Conservation (phyloP, 1,140 invertebrate genomes). For the Lordiphosa stackelbergi region DNA sequence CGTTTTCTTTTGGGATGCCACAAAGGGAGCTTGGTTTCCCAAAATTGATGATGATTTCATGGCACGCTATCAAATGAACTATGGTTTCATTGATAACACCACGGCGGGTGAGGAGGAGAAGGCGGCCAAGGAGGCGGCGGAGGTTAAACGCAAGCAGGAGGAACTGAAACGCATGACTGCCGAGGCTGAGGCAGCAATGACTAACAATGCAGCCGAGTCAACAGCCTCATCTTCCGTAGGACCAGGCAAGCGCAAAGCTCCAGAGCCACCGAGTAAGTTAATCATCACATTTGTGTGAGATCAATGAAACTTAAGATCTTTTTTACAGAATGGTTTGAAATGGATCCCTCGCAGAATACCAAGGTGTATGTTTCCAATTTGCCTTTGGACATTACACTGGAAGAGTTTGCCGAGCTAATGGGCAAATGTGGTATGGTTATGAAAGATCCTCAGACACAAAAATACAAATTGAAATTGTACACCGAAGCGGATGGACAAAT, state of each 20-base stretch:
- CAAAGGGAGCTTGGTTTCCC: conserved; percentile 96
- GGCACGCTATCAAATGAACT: conserved; percentile 96
- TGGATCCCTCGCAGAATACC: conserved; percentile 94
- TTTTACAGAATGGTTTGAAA: conserved; percentile 91
- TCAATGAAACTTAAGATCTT: too few relatives aligned
- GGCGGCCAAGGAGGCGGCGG: conserved; percentile 52
- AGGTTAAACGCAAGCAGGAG: conserved; percentile 52
- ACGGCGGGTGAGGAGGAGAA: conserved; percentile 56
- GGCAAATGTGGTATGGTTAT: conserved; percentile 97
- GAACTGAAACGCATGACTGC: conserved; percentile 64
- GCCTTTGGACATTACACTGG: conserved; percentile 91
- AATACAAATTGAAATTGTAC: conserved; percentile 97
- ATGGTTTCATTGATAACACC: conserved; percentile 87
- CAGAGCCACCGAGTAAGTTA: conserved; percentile 77
- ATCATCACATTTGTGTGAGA: neutral
- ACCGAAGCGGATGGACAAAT: conserved; percentile 87
- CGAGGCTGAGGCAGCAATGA: conserved; percentile 65
- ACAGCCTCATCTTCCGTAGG: conserved; percentile 14
- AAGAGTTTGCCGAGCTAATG: conserved; percentile 94
- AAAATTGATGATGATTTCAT: conserved; percentile 98
- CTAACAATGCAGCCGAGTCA: conserved; percentile 37
- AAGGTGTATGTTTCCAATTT: conserved; percentile 98
- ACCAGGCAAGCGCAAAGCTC: conserved; percentile 76
- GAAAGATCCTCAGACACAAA: conserved; percentile 88
- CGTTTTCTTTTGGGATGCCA: conserved; percentile 93